phyloP scores from a whole-genome alignment of 2,888 invertebrate genomes.

The Diaperis boleti region DNA sequence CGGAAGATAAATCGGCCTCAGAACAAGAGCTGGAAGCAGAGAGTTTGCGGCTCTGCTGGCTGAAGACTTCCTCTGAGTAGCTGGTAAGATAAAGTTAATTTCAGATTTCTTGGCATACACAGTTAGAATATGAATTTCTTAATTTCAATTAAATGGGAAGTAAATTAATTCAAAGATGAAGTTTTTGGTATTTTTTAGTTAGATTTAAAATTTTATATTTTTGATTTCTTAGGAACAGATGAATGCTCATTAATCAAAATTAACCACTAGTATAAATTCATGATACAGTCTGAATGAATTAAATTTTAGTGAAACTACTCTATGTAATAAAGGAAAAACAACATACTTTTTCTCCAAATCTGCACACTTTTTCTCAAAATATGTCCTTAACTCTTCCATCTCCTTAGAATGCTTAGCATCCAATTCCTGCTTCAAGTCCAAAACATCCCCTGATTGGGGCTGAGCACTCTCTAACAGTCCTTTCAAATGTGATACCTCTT shows the following conservation, averaged over 20 bases:
- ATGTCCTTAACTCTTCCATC: conserved; percentile 83
- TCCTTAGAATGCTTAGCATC: conserved; percentile 78
- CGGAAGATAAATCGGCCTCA: conserved; percentile 66
- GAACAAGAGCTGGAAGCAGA: conserved; percentile 65
- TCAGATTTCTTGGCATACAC: no score
- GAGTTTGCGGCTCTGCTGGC: conserved; percentile 74
- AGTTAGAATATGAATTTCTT: no score
- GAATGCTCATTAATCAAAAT: no score
- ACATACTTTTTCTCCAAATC: conserved; percentile 81
- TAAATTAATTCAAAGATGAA: no score
- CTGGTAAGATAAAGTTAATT: conserved; percentile 59
- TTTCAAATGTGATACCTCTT: conserved; percentile 70
- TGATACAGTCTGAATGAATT: no score
- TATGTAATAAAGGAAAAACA: background rate
- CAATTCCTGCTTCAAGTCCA: conserved; percentile 71
- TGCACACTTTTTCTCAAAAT: conserved; percentile 84
- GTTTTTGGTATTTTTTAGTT: no score
- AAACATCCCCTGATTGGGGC: conserved; percentile 69
- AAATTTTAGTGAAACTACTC: no score
- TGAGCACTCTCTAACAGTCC: conserved; percentile 71
- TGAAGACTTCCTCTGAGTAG: conserved; percentile 77
- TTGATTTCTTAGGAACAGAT: no score
- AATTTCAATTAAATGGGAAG: no score
- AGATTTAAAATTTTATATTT: no score
- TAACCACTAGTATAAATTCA: no score